These are phyloP conservation scores for Ariopsis seemanni DNA, from an alignment of 2,113 vertebrate species.

Conservation along the genomic window DNA sequence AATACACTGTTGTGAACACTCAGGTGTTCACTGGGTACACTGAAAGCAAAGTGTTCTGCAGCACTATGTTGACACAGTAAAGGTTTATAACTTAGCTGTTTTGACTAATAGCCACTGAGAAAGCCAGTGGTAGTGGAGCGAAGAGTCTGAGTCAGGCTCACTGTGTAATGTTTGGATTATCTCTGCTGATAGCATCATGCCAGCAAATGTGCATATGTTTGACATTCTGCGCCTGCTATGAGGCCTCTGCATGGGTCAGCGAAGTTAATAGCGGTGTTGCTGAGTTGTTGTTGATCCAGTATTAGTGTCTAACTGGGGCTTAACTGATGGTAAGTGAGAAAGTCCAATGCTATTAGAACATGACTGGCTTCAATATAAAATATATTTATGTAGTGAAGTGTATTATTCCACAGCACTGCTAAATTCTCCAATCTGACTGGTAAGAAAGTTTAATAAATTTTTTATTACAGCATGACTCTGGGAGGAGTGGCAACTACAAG, in stretches of 20 bases:
- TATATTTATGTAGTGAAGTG: background rate
- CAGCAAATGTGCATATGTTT: constrained; percentile 9
- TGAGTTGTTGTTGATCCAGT: background rate
- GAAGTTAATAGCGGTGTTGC: background rate
- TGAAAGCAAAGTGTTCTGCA: background rate
- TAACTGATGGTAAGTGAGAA: background rate
- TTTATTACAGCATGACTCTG: background rate
- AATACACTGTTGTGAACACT: background rate
- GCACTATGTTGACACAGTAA: constrained; percentile 1
- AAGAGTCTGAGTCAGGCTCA: constrained; percentile 26
- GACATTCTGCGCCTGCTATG: background rate
- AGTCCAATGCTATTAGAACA: background rate
- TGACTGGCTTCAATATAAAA: background rate
- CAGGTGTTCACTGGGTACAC: background rate
- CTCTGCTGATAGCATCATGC: constrained; percentile 37
- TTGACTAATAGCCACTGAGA: background rate
- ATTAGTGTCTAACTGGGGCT: background rate
- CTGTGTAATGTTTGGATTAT: constrained; percentile 36
- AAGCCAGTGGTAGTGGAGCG: background rate
- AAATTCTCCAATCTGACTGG: background rate
- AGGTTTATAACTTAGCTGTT: background rate
- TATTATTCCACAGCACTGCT: background rate
- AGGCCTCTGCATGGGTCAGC: constrained; percentile 10
- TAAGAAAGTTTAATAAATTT: background rate
- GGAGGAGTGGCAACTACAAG: background rate